Evolutionary conservation across 2,113 vertebrate species (phyloP), one percentile per base, ranked within the genome.

Genomic region (Leptodactylus fuscus): DNA sequence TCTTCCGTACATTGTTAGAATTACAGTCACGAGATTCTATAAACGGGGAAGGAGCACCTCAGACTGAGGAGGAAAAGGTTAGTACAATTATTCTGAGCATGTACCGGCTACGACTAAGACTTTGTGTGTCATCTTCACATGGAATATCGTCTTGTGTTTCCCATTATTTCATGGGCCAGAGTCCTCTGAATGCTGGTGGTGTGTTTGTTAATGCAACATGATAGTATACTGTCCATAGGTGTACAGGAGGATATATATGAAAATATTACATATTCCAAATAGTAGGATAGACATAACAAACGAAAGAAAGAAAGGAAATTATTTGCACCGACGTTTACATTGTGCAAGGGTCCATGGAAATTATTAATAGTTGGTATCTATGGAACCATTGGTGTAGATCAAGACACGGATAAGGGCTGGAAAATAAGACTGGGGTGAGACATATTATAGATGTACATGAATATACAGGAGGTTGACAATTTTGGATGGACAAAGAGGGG

Each of bases 1-100:
- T 92, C 74, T 94, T 96, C 89, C 95, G 91, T 90, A 94, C 91
- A 48, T 91, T 96, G 88, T 93, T 95, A 89, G 94, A 95, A 92
- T 92, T 95, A 87, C 95, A 96, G 93, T 95, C 95, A 91, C 91
- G 90, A 71, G 91, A 88, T 41, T 90, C 93, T 15, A 88, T 92
- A 87, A 91, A 90, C 91, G 91, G 89, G 34, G 92, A 96, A 87
- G 94, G 91, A 76, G 83, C 84, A 27, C 92, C 93, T 0, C 93
- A 94, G 88, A 94, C 92, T n/a, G 90, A 92, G 71, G 94, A 96
- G 90, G 93, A 95, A 91, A 96, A 96, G 93, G 93, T 95, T 83
- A 79, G 48, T 88, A 78, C 38, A 27, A 58, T 36, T 15, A 81
- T 46, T 65, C 74, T 34, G 46, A 51, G 74, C 27, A 34, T 77